Conservation (phyloP, 2,797 vertebrate genomes). For the Lagocephalus sceleratus region DNA sequence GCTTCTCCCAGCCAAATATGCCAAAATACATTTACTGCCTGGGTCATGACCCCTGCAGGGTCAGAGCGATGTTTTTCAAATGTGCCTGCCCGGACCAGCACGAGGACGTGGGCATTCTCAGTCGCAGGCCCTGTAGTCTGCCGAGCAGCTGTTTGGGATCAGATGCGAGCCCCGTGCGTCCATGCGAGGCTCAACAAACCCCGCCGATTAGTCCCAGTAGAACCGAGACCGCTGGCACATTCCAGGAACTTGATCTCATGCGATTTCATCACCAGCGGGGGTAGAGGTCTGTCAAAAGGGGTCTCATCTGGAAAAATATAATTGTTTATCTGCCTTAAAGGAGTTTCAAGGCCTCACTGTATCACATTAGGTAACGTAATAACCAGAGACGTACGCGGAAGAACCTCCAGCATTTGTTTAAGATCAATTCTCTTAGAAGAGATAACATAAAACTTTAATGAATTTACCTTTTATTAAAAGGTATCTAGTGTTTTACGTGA, state of each 20-base stretch:
- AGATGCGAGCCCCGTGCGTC: conserved; percentile 60
- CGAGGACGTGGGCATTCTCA: conserved; percentile 38
- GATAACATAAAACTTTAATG: conserved; percentile 3
- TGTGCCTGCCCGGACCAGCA: conserved; percentile 55
- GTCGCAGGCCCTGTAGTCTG: conserved; percentile 53
- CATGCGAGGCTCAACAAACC: conserved; percentile 61
- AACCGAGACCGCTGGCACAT: conserved; percentile 63
- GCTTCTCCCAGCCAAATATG: conserved; percentile 35
- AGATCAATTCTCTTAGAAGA: not conserved
- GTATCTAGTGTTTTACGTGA: not conserved
- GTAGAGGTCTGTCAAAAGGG: conserved; percentile 34
- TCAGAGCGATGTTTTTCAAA: conserved; percentile 70
- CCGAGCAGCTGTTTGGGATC: conserved; percentile 72
- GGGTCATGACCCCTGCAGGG: conserved; percentile 53
- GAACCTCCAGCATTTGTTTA: not conserved
- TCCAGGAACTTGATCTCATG: conserved; percentile 72
- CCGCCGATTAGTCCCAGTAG: conserved; percentile 68
- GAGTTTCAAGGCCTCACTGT: conserved; percentile 10
- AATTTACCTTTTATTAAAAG: not conserved
- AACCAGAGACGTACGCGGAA: not conserved
- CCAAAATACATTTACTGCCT: conserved; percentile 49
- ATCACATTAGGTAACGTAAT: conserved; percentile 11
- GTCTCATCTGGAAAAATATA: conserved; percentile 59
- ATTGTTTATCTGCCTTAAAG: conserved; percentile 49
- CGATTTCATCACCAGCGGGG: conserved; percentile 63